A percentile compares a stretch with the other conserved stretches of the same genome.
Evolutionary conservation across 92 coral and sea anemone species (phyloP).

Genomic region (Paramuricea clavata): DNA sequence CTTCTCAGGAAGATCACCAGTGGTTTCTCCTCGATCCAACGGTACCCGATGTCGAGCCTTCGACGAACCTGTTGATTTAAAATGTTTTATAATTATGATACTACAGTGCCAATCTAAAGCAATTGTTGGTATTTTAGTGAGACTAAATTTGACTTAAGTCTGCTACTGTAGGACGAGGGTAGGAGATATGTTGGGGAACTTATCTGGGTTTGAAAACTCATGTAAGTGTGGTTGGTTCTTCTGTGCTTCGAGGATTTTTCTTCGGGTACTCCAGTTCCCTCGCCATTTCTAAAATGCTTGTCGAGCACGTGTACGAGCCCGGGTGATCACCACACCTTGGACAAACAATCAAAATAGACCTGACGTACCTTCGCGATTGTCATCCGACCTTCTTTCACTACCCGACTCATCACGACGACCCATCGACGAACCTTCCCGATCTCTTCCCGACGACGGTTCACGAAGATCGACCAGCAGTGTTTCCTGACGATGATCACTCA

Average conservation of each 20-base stretch:
- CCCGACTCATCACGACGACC: not conserved
- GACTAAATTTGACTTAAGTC: too few species aligned
- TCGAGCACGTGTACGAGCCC: too few species aligned
- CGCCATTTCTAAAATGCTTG: too few species aligned
- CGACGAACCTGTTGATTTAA: not conserved
- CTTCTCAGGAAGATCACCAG: not conserved
- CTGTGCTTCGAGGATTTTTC: too few species aligned
- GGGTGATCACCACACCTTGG: too few species aligned
- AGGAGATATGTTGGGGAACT: too few species aligned
- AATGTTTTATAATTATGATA: not conserved
- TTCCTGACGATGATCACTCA: not conserved
- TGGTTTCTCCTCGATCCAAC: not conserved
- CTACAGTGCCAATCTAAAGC: too few species aligned
- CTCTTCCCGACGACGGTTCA: conserved; percentile 2
- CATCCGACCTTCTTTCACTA: not conserved
- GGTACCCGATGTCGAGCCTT: not conserved
- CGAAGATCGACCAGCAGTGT: conserved; percentile 3
- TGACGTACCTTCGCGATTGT: not conserved
- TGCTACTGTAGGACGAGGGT: too few species aligned
- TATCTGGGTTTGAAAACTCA: too few species aligned
- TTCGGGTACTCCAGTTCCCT: too few species aligned
- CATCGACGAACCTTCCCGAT: not conserved
- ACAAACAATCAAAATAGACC: not conserved
- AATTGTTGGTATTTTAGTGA: too few species aligned
- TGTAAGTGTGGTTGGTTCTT: too few species aligned